Evolutionary conservation across 2,797 vertebrate species (phyloP), one percentile per base, ranked within the genome.

Genomic region (Acomys russatus): DNA sequence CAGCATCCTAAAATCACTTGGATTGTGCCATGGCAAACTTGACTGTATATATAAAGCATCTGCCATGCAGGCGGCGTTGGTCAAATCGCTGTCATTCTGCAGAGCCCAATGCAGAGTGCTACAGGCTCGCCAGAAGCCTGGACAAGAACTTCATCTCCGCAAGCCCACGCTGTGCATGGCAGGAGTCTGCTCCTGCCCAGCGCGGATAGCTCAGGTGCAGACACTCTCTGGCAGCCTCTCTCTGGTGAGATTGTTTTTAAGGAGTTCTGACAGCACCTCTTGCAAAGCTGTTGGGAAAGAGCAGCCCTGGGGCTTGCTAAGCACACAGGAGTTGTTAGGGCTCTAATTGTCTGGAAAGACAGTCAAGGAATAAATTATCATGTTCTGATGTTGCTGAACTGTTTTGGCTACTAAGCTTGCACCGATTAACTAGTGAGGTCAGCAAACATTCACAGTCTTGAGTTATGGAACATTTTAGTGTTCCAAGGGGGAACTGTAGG

Each of bases 101-200:
- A 25, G n/a, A 91, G 95, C 74, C 82, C 92, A 11, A 73, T n/a
- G 86, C 77, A 49, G 77, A 87, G 22, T 9, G 14, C 70, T n/a
- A 8, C 2, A 3, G 0, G 0, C 9, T 35, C 1, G 1, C 0
- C 59, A 74, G 94, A 17, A 61, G 12, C n/a, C 14, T 3, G 30
- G 70, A n/a, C 0, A 0, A 77, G 71, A 85, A 51, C 56, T 11
- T 18, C 25, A 1, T 68, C 63, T 89, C 15, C 18, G 10, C 18
- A 28, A 5, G 6, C 3, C 6, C 0, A 0, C 0, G 0, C 15
- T 7, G 70, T 35, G 8, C 0, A 0, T 1, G 9, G 30, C 66
- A 10, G 51, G 63, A 30, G 68, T 23, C 28, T 17, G 63, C 11
- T 73, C 59, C 44, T 30, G 25, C 74, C 59, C 0, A 1, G 49